Evolutionary conservation across 92 coral and sea anemone genomes (phyloP).

Genomic region (Virgularia gustaviana): DNA sequence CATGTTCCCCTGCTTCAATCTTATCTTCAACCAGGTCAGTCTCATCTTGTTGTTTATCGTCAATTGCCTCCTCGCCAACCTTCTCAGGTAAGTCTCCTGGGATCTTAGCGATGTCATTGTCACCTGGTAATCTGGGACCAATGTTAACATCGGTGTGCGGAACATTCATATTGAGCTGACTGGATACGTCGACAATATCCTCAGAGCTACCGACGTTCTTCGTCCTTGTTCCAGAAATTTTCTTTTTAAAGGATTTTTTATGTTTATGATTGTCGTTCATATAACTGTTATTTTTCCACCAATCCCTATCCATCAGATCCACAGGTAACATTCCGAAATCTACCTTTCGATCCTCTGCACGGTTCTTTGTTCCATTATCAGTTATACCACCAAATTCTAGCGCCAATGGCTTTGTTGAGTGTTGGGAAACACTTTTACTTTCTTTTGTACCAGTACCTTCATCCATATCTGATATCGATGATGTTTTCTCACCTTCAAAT

Average conservation of each 20-base stretch:
- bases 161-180: too few species aligned
- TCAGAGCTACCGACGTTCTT: background rate
- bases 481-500: background rate
- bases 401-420: background rate
- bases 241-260: background rate
- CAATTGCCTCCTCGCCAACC: background rate
- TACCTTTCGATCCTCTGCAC: background rate
- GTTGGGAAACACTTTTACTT: background rate
- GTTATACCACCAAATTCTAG: too few species aligned
- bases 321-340: background rate
- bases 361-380: background rate
- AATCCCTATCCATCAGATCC: background rate
- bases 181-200: too few species aligned
- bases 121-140: too few species aligned
- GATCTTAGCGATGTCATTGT: too few species aligned
- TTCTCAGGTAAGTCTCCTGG: background rate
- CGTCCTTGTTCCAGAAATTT: background rate
- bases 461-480: background rate
- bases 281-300: background rate
- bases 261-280: background rate
- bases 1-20: background rate
- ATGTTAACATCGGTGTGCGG: too few species aligned
- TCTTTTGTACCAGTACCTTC: conserved; percentile 2
- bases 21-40: background rate
- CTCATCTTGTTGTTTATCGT: background rate